These are phyloP conservation scores for Homalodisca vitripennis DNA, from an alignment of 1,140 invertebrate species.

Conservation along the genomic window DNA sequence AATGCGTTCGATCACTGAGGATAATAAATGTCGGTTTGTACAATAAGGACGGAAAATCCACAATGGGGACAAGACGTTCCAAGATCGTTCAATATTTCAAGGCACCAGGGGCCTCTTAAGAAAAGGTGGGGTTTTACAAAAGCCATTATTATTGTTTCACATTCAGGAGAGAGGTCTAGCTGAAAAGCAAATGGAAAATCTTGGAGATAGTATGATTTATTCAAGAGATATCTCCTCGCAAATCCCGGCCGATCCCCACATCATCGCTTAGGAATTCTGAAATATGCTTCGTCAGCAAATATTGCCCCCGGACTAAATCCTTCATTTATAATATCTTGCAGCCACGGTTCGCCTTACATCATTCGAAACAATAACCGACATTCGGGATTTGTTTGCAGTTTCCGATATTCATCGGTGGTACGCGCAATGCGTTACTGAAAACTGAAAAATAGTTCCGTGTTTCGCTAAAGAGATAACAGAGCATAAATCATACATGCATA, in stretches of 20 bases:
- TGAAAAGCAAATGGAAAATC: conserved; percentile 24
- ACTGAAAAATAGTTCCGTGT: no score
- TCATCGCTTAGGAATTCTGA: conserved; percentile 23
- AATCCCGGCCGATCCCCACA: conserved; percentile 19
- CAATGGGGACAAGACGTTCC: not conserved
- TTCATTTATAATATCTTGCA: no score
- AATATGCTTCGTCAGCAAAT: conserved; percentile 24
- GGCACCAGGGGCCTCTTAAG: not conserved
- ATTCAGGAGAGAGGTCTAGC: conserved; percentile 18
- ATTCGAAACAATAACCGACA: no score
- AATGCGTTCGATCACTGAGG: not conserved
- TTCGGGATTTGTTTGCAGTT: no score
- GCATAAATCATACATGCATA: no score
- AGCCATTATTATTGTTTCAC: conserved; percentile 25
- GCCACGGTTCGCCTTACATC: no score
- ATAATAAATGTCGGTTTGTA: not conserved
- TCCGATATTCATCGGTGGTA: no score
- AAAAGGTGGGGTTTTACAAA: conserved; percentile 22
- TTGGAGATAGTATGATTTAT: conserved; percentile 25
- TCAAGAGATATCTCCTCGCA: conserved; percentile 15
- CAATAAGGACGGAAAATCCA: not conserved
- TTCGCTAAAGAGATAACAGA: no score
- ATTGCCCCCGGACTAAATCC: conserved; percentile 16
- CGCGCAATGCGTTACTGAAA: no score
- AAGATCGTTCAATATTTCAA: no score